These are phyloP conservation scores for Trachymyrmex septentrionalis DNA, from an alignment of 1,140 invertebrate genomes.

Conservation along the genomic window DNA sequence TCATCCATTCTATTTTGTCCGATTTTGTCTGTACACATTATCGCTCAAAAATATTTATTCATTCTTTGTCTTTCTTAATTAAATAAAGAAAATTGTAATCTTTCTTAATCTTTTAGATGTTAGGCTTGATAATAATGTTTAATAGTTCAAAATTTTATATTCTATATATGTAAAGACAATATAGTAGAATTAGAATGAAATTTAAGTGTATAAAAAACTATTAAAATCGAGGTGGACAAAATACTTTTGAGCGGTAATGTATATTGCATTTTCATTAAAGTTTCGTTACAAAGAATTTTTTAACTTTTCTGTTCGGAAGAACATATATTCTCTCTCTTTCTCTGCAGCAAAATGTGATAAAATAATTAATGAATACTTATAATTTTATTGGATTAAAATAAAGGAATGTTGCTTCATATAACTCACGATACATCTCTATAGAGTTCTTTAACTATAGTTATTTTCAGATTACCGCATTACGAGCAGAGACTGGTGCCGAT, in stretches of 20 bases:
- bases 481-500: slow-evolving; percentile 79
- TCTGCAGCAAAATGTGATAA: background rate
- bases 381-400: slow-evolving; percentile 28
- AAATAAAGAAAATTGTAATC: too few relatives aligned
- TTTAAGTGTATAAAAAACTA: too few relatives aligned
- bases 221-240: too few relatives aligned
- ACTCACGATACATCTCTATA: slow-evolving; percentile 79
- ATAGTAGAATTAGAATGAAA: too few relatives aligned
- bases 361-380: background rate
- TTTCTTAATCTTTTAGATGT: too few relatives aligned
- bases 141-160: too few relatives aligned
- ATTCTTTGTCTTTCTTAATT: too few relatives aligned
- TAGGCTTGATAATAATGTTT: too few relatives aligned
- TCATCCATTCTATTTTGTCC: background rate
- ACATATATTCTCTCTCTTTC: background rate
- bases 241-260: too few relatives aligned
- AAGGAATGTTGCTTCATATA: slow-evolving; percentile 63
- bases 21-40: background rate
- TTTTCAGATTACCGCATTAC: slow-evolving; percentile 81
- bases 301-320: background rate
- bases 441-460: slow-evolving; percentile 83
- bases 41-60: too few relatives aligned
- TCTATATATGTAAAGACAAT: too few relatives aligned
- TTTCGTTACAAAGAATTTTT: background rate
- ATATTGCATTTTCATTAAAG: background rate